A percentile compares a stretch with the other conserved stretches of the same genome.
Evolutionary conservation across 2,888 invertebrate species (phyloP).

Genomic region (Pristionchus japonicus): DNA sequence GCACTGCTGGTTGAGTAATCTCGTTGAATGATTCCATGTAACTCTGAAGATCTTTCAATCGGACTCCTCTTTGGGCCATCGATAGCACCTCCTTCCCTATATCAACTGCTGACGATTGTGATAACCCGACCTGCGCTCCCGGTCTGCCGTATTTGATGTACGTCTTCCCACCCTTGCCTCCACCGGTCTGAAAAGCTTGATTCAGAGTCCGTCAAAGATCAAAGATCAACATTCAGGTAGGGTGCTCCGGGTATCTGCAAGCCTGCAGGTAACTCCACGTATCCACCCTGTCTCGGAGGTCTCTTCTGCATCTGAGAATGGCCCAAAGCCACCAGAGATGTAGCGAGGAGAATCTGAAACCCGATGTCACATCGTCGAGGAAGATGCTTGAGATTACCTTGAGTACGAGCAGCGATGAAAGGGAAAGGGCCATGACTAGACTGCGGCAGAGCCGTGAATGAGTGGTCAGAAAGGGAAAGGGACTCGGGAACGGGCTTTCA

Average conservation of each 20-base stretch:
- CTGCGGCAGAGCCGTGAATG: neutral
- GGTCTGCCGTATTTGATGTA: conserved; percentile 45
- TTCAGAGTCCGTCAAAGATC: neutral
- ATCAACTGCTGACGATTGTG: neutral
- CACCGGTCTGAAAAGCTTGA: neutral
- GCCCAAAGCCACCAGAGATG: neutral
- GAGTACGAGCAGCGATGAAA: conserved; percentile 3
- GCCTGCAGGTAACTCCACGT: neutral
- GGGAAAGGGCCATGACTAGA: conserved; percentile 30
- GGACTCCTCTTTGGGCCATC: neutral
- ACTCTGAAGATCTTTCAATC: neutral
- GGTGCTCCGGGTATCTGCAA: conserved; percentile 20
- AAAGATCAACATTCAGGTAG: neutral
- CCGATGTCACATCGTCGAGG: neutral
- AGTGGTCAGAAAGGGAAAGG: neutral
- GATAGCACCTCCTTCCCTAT: conserved; percentile 36
- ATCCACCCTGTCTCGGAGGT: neutral
- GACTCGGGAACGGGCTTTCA: conserved; percentile 29
- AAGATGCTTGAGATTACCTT: neutral
- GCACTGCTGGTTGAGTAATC: neutral
- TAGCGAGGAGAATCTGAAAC: neutral
- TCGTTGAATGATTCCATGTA: neutral
- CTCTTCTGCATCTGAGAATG: conserved; percentile 32
- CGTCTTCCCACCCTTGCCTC: conserved; percentile 24
- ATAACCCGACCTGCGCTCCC: neutral